Base-by-base conservation (phyloP, 2,888 invertebrate genomes). In the Aromia moschata region DNA sequence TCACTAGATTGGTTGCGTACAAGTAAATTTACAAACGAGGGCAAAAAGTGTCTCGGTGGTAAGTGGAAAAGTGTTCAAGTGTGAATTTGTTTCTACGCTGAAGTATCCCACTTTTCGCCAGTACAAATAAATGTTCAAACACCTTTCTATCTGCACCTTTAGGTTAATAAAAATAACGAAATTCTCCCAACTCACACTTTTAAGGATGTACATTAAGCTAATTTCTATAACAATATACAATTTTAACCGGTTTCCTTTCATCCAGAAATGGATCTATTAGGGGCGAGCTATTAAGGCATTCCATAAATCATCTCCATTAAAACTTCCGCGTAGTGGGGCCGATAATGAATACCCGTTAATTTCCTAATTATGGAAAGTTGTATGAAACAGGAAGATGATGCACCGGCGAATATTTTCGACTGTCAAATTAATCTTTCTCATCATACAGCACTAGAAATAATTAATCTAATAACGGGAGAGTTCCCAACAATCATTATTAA, bases 401-500 rank as follows among this genome's bases (percentile, higher is more conserved):
- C n/a, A 9, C 33, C 46, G 33, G 46, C 16, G 16, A 33, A 37
- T 49, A 25, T 38, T 49, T 49, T 40, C 38, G 37, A 15, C 14
- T 49, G 49, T 49, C 49, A 25, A 40, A 49, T 49, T 49, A 49
- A 49, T 38, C 38, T 38, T 20, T 4, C 25, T 49, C 49, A 16
- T 40, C 49, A 25, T 38, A 49, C 25, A 40, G 38, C 49, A 49
- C 14, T n/a, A 25, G 49, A 38, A 49, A 40, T 25, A 30, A 25
- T 49, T 49, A 49, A 49, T 38, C 37, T 49, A 49, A 38, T 38
- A 38, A 49, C n/a, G 20, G 15, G 25, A 49, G 25, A 49, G 25
- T 49, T 49, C n/a, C 49, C 49, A 49, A 40, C 49, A 49, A 43
- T 25, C 12, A 49, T 49, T 49, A 49, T 49, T 38, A 49, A 49